These are phyloP conservation scores for Anastatus disparis DNA, from an alignment of 1,140 invertebrate species.

Conservation along the genomic window DNA sequence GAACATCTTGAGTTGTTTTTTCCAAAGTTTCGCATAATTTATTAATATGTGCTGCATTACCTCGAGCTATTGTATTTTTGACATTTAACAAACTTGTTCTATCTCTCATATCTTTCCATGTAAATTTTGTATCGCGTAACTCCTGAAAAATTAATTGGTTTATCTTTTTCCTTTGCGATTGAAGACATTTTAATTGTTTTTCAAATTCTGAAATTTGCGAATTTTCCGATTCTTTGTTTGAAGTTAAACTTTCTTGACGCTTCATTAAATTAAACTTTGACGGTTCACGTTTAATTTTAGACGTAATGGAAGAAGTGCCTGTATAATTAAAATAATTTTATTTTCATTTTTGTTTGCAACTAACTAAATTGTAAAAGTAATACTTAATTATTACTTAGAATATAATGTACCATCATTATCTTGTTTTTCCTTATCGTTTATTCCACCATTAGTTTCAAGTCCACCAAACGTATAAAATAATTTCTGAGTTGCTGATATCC, in stretches of 20 bases:
- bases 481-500: constrained; percentile 26
- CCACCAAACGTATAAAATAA: constrained; percentile 21
- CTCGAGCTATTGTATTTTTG: background rate
- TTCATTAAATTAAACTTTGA: background rate
- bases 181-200: constrained; percentile 27
- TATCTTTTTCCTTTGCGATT: constrained; percentile 25
- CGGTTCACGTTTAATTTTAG: background rate
- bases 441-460: background rate
- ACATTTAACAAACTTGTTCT: background rate
- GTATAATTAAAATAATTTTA: background rate
- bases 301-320: background rate
- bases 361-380: background rate
- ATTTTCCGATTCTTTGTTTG: background rate
- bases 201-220: constrained; percentile 1
- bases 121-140: constrained; percentile 7
- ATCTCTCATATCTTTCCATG: constrained; percentile 18
- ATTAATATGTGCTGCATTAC: background rate
- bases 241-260: background rate
- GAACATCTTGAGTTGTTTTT: constrained; percentile 16
- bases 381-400: constrained; percentile 14
- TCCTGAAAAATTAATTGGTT: constrained; percentile 34
- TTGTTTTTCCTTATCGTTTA: background rate
- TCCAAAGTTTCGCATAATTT: constrained; percentile 14
- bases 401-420: constrained; percentile 12
- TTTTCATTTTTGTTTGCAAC: background rate